Base-by-base conservation (phyloP, 2,888 invertebrate species). In the Apamea sordens region DNA sequence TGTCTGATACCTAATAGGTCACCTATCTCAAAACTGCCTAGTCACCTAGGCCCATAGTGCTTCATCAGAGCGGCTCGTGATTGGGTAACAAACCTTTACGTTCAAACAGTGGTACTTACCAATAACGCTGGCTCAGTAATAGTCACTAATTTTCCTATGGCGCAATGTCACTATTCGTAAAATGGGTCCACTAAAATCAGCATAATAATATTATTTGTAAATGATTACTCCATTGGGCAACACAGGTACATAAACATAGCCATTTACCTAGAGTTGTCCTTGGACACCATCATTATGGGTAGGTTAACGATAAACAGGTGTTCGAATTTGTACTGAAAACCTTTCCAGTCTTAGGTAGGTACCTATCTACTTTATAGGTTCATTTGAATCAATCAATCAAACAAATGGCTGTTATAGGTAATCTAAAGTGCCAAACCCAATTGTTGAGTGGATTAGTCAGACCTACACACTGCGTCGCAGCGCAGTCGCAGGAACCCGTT, bases 191-290 rank as follows among this genome's bases (percentile, higher is more conserved):
- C 71, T 83, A 83, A 82, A 87, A 83, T 83, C 74, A 77, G 70
- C 68, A 82, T 86, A 88, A 85, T 90, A 83, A 83, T 80, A 84
- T 82, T 83, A 84, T 84, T 88, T 82, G 83, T 67, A 82, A 86
- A 89, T 86, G 82, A 90, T 83, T 88, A 77, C 82, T 80, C 67
- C 44, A 76, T 90, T 84, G 80, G 73, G 86, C 71, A 90, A 90
- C 72, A 73, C 78, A 74, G 28, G 65, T 77, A 81, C 69, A 77
- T 77, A 77, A 86, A 86, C 76, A 79, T 79, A 65, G 71, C 73
- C 65, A 79, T 77, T 90, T 88, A 82, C 81, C 77, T 83, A 76
- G 72, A 76, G 63, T 77, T 67, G 82, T 89, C 91, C 87, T 89
- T 90, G 90, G 73, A 44, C 59, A 65, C 76, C 64, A 79, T 82